Conservation (phyloP, 2,888 invertebrate genomes). For the Synanthedon tipuliformis region DNA sequence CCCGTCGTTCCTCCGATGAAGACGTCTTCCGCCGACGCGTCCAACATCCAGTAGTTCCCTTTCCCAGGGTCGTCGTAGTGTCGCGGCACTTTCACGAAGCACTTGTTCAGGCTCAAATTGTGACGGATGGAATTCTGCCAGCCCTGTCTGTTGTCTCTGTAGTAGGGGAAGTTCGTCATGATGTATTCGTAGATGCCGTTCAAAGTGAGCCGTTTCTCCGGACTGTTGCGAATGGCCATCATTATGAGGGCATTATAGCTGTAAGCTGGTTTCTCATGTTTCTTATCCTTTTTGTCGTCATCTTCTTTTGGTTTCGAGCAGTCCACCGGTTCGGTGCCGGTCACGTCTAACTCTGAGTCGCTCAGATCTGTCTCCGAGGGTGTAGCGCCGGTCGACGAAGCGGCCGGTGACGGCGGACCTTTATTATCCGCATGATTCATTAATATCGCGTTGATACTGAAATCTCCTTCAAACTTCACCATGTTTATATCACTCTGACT, state of each 20-base stretch:
- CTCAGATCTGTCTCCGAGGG: conserved; percentile 58
- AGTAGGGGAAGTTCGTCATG: conserved; percentile 93
- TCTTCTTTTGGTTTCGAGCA: conserved; percentile 69
- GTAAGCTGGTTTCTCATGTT: conserved; percentile 88
- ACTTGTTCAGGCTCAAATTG: conserved; percentile 92
- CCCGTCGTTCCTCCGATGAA: conserved; percentile 95
- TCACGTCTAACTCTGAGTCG: conserved; percentile 82
- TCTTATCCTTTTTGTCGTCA: conserved; percentile 54
- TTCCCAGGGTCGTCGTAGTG: conserved; percentile 96
- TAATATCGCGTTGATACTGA: conserved; percentile 84
- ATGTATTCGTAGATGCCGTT: conserved; percentile 96
- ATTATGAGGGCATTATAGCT: conserved; percentile 95
- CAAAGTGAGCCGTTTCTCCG: conserved; percentile 85
- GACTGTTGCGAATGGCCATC: conserved; percentile 93
- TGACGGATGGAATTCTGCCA: conserved; percentile 97
- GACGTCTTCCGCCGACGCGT: conserved; percentile 91
- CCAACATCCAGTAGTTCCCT: conserved; percentile 97
- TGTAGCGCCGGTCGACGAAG: conserved; percentile 46
- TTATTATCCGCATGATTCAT: conserved; percentile 66
- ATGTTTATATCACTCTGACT: conserved; percentile 38
- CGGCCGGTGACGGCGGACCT: conserved; percentile 53
- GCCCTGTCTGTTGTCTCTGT: conserved; percentile 91
- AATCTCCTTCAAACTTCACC: conserved; percentile 76
- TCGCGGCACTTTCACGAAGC: conserved; percentile 91
- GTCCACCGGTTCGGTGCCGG: conserved; percentile 80